phyloP scores from a whole-genome alignment of 2,888 invertebrate genomes.

The Hemaris fuciformis region DNA sequence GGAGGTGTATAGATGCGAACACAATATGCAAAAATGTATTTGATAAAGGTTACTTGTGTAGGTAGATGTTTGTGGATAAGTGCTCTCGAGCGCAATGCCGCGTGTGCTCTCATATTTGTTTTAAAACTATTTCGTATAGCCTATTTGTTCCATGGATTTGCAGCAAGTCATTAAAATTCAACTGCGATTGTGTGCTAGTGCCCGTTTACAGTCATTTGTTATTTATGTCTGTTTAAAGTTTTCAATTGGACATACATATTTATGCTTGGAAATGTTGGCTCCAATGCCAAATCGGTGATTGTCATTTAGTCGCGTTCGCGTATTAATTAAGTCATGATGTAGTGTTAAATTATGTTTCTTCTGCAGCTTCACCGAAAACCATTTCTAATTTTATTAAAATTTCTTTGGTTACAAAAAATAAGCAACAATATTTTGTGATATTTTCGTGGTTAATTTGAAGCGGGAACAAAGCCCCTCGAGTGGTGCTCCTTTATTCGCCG shows the following conservation, averaged over 20 bases:
- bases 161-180: background rate
- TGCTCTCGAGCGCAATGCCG: slow-evolving; percentile 11
- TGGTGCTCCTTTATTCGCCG: slow-evolving; percentile 7
- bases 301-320: background rate
- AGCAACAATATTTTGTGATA: slow-evolving; percentile 31
- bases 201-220: background rate
- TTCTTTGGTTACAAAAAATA: background rate
- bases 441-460: slow-evolving; percentile 45
- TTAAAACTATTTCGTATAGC: slow-evolving; percentile 19
- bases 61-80: slow-evolving; percentile 14
- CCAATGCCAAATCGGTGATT: background rate
- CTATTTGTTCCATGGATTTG: slow-evolving; percentile 10
- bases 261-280: background rate
- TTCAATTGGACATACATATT: slow-evolving; percentile 2
- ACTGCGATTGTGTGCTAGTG: background rate
- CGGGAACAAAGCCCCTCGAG: slow-evolving; percentile 30
- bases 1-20: background rate
- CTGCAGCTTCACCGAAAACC: background rate
- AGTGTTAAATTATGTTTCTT: no score
- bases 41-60: background rate
- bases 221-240: background rate
- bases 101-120: slow-evolving; percentile 23
- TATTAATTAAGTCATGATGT: no score
- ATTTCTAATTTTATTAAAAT: background rate
- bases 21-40: background rate